Conservation (phyloP, 2,797 vertebrate species). For the Silurus lanzhouensis region DNA sequence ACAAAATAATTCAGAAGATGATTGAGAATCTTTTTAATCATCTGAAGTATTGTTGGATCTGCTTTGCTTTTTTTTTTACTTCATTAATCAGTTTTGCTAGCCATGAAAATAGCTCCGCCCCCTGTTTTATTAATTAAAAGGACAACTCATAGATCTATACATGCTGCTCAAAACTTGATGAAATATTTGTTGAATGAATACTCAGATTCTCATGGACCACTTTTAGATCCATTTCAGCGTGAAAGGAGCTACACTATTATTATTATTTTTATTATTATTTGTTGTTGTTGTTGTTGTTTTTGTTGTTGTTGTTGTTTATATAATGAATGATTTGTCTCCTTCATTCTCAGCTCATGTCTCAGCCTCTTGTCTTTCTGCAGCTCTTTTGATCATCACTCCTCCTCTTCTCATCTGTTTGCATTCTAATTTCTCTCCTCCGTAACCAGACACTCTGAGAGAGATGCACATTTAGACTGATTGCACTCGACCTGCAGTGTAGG, state of each 20-base stretch:
- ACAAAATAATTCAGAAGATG: not conserved
- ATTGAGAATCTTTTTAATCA: not conserved
- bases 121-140: not conserved
- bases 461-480: conserved; percentile 20
- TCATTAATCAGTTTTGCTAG: not conserved
- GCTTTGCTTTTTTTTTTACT: not conserved
- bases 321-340: not conserved
- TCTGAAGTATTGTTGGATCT: not conserved
- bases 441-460: not conserved
- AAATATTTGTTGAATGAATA: not conserved
- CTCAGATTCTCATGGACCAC: not conserved
- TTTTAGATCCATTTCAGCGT: not conserved
- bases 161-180: not conserved
- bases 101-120: not conserved
- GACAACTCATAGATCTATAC: not conserved
- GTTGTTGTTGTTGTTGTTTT: not conserved
- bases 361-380: not conserved
- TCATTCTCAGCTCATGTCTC: not conserved
- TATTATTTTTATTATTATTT: not conserved
- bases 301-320: no score
- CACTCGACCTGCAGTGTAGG: conserved; percentile 16
- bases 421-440: conserved; percentile 24
- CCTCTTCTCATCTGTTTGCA: conserved; percentile 1
- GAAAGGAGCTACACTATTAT: not conserved
- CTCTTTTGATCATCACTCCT: not conserved